Evolutionary conservation across 1,140 invertebrate genomes (phyloP).

Genomic region (Drosophila albomicans): DNA sequence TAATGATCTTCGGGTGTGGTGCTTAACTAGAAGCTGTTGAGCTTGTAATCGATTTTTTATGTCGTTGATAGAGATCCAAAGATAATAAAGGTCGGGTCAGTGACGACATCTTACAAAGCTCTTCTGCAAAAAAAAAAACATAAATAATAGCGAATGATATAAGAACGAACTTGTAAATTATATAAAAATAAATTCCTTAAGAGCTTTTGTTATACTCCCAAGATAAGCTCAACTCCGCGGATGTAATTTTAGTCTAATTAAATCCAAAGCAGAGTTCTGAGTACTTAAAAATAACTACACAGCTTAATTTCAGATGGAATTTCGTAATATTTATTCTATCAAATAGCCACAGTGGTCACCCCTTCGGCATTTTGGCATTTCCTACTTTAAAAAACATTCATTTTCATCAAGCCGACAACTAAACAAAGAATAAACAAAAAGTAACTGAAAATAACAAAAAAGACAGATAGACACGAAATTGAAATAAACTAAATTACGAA

Average conservation of each 20-base stretch:
- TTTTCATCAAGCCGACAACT: slow-evolving; percentile 76
- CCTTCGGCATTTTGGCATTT: slow-evolving; percentile 69
- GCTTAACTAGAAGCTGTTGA: slow-evolving; percentile 1
- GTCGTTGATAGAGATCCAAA: neutral
- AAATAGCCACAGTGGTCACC: slow-evolving; percentile 30
- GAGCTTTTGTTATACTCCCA: too few relatives aligned
- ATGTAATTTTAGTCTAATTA: neutral
- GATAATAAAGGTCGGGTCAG: neutral
- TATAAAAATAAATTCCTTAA: too few relatives aligned
- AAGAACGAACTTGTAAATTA: too few relatives aligned
- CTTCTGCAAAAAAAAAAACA: neutral
- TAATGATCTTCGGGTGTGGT: slow-evolving; percentile 26
- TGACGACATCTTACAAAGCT: neutral
- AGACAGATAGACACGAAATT: slow-evolving; percentile 30
- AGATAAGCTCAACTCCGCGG: neutral
- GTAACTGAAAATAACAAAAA: slow-evolving; percentile 22
- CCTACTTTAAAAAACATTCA: slow-evolving; percentile 84
- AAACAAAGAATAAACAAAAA: slow-evolving; percentile 33
- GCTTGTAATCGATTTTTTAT: slow-evolving; percentile 8
- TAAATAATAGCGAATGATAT: too few relatives aligned
- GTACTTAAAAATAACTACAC: slow-evolving; percentile 9
- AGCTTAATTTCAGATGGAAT: slow-evolving; percentile 29
- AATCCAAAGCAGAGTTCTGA: too few relatives aligned
- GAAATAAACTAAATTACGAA: slow-evolving; percentile 43
- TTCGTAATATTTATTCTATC: slow-evolving; percentile 41